Percentiles rank a stretch among this genome's conserved stretches.
Evolutionary conservation across 23 tunicate genomes (phyloP).

Genomic region (Trididemnum nubilum): DNA sequence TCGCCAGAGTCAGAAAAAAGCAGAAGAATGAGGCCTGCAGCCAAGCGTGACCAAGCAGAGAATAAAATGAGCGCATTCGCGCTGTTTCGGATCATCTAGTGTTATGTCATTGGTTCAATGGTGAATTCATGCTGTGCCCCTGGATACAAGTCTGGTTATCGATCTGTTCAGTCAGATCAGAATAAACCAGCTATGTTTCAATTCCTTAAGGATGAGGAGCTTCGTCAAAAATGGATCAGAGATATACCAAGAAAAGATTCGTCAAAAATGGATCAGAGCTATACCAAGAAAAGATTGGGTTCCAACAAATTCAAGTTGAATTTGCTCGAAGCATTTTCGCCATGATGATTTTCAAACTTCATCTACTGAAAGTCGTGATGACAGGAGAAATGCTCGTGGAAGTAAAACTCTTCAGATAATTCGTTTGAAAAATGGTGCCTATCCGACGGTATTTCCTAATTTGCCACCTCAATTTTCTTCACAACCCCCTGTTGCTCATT

Average conservation of each 20-base stretch:
- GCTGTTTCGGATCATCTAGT: too few relatives aligned
- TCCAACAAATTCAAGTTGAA: background rate
- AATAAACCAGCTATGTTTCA: too few relatives aligned
- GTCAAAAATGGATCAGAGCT: conserved; percentile 25
- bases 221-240: background rate
- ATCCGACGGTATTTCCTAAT: background rate
- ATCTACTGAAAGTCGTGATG: background rate
- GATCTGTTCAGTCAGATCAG: conserved; percentile 23
- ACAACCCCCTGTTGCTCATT: background rate
- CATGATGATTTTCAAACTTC: background rate
- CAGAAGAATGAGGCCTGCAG: too few relatives aligned
- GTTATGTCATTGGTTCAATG: too few relatives aligned
- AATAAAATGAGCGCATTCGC: too few relatives aligned
- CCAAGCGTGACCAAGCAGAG: too few relatives aligned
- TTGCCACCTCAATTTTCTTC: background rate
- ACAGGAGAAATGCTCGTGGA: conserved; percentile 5
- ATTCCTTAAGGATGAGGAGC: background rate
- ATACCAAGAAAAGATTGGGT: conserved; percentile 12
- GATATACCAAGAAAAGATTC: background rate
- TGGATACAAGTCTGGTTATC: conserved; percentile 8
- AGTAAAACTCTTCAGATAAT: background rate
- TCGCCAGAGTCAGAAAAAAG: too few relatives aligned
- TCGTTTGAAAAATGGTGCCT: background rate
- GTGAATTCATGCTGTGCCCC: conserved; percentile 13
- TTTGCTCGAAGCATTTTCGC: conserved; percentile 17